phyloP scores from a whole-genome alignment of 1,140 invertebrate genomes.

The Cyrtorhinus lividipennis region DNA sequence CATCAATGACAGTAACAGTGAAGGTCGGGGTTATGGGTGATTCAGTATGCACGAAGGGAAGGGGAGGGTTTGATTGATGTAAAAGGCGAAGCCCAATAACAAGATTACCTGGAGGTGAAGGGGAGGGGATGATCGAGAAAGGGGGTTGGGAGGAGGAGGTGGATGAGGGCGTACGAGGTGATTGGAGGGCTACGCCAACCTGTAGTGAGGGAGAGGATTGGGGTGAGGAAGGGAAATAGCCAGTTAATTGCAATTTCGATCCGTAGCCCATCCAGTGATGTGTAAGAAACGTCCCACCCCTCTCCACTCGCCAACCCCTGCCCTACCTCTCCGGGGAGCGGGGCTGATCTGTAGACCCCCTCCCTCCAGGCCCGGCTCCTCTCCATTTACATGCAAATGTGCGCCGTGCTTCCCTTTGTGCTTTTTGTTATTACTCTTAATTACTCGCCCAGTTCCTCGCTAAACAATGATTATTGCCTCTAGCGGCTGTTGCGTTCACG shows the following conservation, averaged over 20 bases:
- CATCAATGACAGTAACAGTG: not conserved
- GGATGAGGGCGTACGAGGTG: not conserved
- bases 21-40: not conserved
- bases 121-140: constrained; percentile 1
- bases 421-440: constrained; percentile 15
- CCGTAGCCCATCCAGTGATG: constrained; percentile 5
- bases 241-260: constrained; percentile 10
- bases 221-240: constrained; percentile 4
- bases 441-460: not conserved
- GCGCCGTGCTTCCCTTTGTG: not conserved
- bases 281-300: constrained; percentile 5
- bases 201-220: not conserved
- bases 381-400: constrained; percentile 15
- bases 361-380: not conserved
- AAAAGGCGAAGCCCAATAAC: constrained; percentile 9
- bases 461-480: constrained; percentile 10
- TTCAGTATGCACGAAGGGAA: not conserved
- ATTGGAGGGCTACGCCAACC: not conserved
- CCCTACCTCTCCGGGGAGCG: not conserved
- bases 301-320: not conserved
- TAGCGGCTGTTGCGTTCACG: not conserved
- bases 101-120: constrained; percentile 9
- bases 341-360: constrained; percentile 1
- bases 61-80: constrained; percentile 2
- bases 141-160: not conserved